Conservation (phyloP, 2,888 invertebrate genomes). For the Tetropium fuscum region DNA sequence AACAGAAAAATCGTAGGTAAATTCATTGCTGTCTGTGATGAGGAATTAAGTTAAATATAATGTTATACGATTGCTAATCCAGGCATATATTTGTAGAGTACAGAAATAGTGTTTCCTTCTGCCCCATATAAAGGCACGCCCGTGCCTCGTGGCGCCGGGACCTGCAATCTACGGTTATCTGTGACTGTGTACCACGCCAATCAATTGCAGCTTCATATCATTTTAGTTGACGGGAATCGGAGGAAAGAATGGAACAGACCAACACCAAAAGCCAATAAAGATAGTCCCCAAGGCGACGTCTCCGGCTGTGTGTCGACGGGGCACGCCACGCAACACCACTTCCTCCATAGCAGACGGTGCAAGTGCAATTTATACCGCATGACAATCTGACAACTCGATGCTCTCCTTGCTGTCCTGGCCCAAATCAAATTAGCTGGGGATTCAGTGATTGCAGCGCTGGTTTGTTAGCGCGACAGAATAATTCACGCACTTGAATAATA, state of each 20-base stretch:
- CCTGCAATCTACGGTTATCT: constrained; percentile 1
- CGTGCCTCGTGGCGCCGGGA: constrained; percentile 12
- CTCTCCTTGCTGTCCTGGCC: background rate
- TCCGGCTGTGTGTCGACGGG: constrained; percentile 5
- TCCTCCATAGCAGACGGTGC: background rate
- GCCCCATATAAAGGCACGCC: background rate
- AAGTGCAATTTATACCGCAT: constrained; percentile 1
- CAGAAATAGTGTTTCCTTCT: no score
- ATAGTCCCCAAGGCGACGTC: constrained; percentile 23
- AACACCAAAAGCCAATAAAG: constrained; percentile 34
- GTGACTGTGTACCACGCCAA: constrained; percentile 16
- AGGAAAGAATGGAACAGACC: constrained; percentile 25
- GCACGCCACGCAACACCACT: background rate
- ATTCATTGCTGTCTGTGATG: no score
- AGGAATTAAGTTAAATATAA: no score
- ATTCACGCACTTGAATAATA: no score
- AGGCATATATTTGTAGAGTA: no score
- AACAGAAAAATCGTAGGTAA: no score
- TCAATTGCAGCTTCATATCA: constrained; percentile 21
- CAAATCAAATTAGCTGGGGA: background rate
- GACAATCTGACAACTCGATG: constrained; percentile 7
- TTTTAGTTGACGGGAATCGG: constrained; percentile 18
- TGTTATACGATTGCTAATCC: no score
- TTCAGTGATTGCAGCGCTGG: background rate
- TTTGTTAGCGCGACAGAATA: no score